Evolutionary conservation across 2,113 vertebrate species (phyloP).

Genomic region (Seriola dumerili): DNA sequence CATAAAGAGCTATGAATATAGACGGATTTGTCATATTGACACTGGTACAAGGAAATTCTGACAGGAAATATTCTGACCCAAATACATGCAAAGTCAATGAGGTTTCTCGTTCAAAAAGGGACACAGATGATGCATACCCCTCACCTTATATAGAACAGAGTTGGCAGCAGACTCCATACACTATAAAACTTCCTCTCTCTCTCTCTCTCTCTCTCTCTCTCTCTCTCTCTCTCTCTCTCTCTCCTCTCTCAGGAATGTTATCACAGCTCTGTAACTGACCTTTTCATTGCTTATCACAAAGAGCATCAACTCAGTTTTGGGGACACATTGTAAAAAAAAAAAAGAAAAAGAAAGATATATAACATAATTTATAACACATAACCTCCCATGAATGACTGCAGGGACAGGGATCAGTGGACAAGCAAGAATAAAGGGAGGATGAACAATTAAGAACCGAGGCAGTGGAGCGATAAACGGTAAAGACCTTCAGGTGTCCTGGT

Average conservation of each 20-base stretch:
- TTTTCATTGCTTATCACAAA: background rate
- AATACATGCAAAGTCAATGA: background rate
- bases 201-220: background rate
- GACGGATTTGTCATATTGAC: background rate
- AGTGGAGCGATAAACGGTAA: background rate
- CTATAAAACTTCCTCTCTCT: background rate
- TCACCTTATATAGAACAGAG: background rate
- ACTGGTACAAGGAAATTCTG: background rate
- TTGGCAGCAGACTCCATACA: background rate
- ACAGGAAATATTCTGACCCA: background rate
- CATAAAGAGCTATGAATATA: background rate
- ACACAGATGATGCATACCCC: background rate
- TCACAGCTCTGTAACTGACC: background rate
- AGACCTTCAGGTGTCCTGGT: background rate
- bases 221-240: too few species aligned
- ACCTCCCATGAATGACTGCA: background rate
- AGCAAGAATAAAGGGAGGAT: conserved; percentile 1
- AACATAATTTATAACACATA: background rate
- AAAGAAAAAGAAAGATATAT: background rate
- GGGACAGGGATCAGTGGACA: background rate
- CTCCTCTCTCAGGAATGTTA: background rate
- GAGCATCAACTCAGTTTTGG: background rate
- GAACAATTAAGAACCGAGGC: background rate
- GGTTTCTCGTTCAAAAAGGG: background rate
- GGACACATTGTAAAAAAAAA: background rate